Evolutionary conservation across 2,113 vertebrate genomes (phyloP), one percentile per base, ranked within the genome.

Genomic region (Nipponia nippon): DNA sequence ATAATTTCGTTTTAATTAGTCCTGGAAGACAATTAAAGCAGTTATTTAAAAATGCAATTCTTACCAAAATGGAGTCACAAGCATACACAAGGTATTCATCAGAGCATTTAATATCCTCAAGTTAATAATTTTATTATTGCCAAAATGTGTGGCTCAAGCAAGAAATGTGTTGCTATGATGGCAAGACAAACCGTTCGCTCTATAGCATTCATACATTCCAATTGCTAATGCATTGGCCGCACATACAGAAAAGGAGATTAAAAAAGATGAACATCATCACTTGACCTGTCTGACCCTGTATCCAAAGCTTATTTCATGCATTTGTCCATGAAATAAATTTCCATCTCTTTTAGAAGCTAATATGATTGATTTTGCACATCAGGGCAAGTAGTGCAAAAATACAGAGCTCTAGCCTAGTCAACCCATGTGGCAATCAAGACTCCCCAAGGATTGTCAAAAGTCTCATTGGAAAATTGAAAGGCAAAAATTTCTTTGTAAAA

Each of bases 1-100:
- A 53, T 55, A 87, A 94, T 97, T 97, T 96, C 3, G 81, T 95
- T 96, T 95, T 95, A 96, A 96, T 98, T 97, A 90, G 83, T 93
- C 34, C 56, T 92, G 87, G 76, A 92, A 97, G 94, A 85, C 53
- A 93, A 93, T 96, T 97, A 97, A 71, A 84, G 40, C 20, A 82
- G 78, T 87, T 85, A 96, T 94, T 97, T 95, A 65, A 95, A 97
- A 97, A 94, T 65, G 61, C 56, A 87, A 32, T 82, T 69, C 71
- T 85, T 95, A 94, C 71, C 70, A 87, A 97, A 96, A 91, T 76
- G 52, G 87, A 96, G 87, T 90, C 56, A 92, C 38, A 66, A 76
- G 55, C 69, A 83, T 11, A 44, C 42, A 62, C 38, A 85, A 87
- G 38, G 58, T 96, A 91, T 96, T 89, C 67, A 93, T 89, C 83